These are phyloP conservation scores for Alces alces DNA, from an alignment of 2,113 vertebrate genomes.

Conservation along the genomic window DNA sequence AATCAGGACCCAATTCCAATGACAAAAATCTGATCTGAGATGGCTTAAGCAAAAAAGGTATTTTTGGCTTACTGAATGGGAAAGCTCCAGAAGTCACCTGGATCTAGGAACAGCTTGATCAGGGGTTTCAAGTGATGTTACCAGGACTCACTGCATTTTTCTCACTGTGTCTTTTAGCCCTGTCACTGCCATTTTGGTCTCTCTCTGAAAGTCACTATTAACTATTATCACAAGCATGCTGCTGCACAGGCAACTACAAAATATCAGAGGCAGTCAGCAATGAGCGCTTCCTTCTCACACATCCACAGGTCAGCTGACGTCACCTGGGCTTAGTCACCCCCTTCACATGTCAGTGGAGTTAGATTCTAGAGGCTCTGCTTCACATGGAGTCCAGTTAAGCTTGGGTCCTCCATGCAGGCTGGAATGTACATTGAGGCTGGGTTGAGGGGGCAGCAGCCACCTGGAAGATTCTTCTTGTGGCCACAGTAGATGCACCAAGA, in stretches of 20 bases:
- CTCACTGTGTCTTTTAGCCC: neutral
- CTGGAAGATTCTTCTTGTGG: neutral
- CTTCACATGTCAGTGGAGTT: neutral
- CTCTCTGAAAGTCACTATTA: neutral
- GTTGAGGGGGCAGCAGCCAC: neutral
- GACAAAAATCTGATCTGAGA: neutral
- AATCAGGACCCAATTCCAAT: neutral
- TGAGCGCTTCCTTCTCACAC: neutral
- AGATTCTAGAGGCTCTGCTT: neutral
- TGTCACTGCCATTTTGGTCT: neutral
- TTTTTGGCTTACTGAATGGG: neutral
- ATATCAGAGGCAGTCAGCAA: neutral
- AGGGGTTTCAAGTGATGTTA: neutral
- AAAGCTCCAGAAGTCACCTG: neutral
- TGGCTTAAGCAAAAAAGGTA: neutral
- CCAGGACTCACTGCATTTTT: neutral
- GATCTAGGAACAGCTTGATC: neutral
- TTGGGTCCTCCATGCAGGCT: neutral
- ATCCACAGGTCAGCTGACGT: neutral
- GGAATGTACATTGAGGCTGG: neutral
- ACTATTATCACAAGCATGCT: neutral
- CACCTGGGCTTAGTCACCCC: neutral
- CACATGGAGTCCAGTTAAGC: neutral
- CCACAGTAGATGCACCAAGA: neutral
- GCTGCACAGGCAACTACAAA: neutral